phyloP scores from a whole-genome alignment of 1,140 invertebrate genomes.

The Philotrypesis tridentata region DNA sequence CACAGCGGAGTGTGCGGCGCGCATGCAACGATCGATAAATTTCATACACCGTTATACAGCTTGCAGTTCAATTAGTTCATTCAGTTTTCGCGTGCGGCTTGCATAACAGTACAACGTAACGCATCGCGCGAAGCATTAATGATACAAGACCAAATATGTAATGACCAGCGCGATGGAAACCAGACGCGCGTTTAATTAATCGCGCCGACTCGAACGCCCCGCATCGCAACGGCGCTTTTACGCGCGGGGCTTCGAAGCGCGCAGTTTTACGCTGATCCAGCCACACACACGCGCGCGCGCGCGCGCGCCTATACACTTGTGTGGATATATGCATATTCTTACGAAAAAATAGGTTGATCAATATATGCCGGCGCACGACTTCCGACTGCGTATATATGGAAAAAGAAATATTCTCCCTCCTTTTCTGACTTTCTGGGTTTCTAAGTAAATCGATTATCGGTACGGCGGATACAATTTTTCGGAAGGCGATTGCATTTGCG shows the following conservation, averaged over 20 bases:
- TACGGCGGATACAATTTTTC: no score
- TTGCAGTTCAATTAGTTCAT: slow-evolving; percentile 7
- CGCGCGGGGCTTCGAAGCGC: neutral
- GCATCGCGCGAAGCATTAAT: neutral
- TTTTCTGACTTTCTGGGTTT: no score
- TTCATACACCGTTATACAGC: slow-evolving; percentile 25
- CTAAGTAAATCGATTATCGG: no score
- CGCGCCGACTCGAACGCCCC: neutral
- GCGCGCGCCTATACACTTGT: no score
- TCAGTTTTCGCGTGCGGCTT: slow-evolving; percentile 21
- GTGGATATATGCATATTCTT: no score
- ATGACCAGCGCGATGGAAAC: slow-evolving; percentile 63
- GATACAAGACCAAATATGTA: neutral
- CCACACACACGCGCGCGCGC: no score
- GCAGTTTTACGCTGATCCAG: neutral
- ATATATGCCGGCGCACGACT: no score
- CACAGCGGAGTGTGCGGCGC: no score
- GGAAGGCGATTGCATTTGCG: no score
- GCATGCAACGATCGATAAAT: neutral
- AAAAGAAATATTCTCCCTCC: no score
- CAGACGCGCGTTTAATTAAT: neutral
- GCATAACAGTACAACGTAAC: neutral
- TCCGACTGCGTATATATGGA: no score
- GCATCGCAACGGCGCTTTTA: neutral
- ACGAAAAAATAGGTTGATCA: neutral